Conservation (phyloP, 2,113 vertebrate species). For the Vicugna pacos region DNA sequence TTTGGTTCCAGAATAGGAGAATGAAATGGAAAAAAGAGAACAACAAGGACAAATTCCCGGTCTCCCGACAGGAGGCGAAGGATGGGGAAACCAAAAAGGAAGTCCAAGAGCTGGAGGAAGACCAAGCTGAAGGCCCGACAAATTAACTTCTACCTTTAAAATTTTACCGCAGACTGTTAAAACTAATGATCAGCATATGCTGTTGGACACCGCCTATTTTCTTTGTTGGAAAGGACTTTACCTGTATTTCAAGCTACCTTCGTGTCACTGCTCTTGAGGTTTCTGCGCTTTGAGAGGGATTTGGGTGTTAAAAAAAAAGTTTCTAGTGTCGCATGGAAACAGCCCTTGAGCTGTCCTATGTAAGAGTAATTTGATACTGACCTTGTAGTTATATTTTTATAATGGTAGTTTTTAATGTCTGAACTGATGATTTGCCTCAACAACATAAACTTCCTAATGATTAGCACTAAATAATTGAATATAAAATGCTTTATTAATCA, state of each 20-base stretch:
- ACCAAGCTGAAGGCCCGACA: conserved; percentile 81
- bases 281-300: conserved; percentile 74
- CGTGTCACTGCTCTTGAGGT: conserved; percentile 73
- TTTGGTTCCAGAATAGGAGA: conserved; percentile 93
- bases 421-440: conserved; percentile 82
- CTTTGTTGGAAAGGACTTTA: conserved; percentile 63
- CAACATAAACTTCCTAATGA: conserved; percentile 85
- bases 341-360: conserved; percentile 61
- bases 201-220: conserved; percentile 37
- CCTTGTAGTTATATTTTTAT: conserved; percentile 83
- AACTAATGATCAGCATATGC: conserved; percentile 63
- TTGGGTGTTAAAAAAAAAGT: conserved; percentile 67
- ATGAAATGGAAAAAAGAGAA: conserved; percentile 95
- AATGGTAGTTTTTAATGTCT: conserved; percentile 80
- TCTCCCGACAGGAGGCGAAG: conserved; percentile 89
- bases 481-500: conserved; percentile 88
- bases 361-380: conserved; percentile 83
- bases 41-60: conserved; percentile 93
- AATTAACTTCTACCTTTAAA: conserved; percentile 82
- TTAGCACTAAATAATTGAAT: conserved; percentile 81
- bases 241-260: conserved; percentile 79
- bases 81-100: conserved; percentile 88
- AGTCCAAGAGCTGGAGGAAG: conserved; percentile 86
- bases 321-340: conserved; percentile 65
- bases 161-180: conserved; percentile 74